Conservation (phyloP, 2,797 vertebrate genomes). For the Potorous gilbertii region DNA sequence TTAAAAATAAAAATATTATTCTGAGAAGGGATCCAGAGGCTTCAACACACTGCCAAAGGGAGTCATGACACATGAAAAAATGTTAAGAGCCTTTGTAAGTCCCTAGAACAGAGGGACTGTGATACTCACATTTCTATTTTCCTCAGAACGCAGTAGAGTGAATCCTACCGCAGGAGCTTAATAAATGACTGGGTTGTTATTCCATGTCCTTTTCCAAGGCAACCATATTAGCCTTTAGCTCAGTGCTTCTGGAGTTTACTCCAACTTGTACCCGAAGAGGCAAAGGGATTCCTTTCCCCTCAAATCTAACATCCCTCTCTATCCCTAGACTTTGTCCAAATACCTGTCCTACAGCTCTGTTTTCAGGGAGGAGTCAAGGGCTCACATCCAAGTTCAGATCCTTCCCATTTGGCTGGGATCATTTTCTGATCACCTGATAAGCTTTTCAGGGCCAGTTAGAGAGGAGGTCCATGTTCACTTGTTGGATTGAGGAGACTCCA, state of each 20-base stretch:
- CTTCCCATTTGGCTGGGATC: constrained; percentile 5
- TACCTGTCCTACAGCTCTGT: neutral
- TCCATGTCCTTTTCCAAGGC: neutral
- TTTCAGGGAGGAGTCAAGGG: constrained; percentile 77
- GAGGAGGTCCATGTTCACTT: neutral
- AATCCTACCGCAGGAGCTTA: neutral
- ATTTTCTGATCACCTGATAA: constrained; percentile 53
- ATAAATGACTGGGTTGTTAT: neutral
- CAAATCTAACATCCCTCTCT: neutral
- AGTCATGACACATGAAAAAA: neutral
- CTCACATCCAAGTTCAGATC: constrained; percentile 31
- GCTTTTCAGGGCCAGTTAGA: neutral
- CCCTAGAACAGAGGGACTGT: neutral
- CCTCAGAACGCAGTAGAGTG: neutral
- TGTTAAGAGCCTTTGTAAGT: neutral
- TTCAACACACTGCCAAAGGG: neutral
- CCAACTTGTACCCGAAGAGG: neutral
- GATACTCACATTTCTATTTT: neutral
- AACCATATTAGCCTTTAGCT: neutral
- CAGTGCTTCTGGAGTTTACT: neutral
- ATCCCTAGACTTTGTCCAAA: neutral
- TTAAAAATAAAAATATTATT: neutral
- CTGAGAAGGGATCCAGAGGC: neutral
- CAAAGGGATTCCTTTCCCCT: neutral
- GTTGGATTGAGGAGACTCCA: neutral